Evolutionary conservation across 2,797 vertebrate species (phyloP).

Genomic region (Octomys mimax): DNA sequence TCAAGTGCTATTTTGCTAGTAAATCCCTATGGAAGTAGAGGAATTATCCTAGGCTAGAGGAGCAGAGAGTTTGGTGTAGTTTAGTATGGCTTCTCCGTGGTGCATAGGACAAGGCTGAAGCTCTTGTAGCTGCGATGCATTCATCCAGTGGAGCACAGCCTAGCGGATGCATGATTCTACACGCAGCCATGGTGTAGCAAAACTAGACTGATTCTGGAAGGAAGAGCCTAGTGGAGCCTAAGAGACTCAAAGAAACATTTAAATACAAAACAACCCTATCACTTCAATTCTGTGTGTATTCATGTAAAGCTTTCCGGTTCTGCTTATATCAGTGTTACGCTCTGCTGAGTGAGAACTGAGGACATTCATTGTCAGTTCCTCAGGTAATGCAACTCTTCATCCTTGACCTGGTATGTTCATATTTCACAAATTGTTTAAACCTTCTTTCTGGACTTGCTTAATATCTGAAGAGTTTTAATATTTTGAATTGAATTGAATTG

Average conservation of each 20-base stretch:
- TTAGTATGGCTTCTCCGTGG: not conserved
- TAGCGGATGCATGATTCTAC: not conserved
- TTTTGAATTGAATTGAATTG: not conserved
- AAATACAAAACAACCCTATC: not conserved
- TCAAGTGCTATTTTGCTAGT: not conserved
- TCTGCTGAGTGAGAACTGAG: not conserved
- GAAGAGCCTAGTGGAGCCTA: not conserved
- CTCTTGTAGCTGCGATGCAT: not conserved
- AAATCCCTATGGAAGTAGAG: not conserved
- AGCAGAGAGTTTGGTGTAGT: not conserved
- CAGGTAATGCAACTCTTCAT: not conserved
- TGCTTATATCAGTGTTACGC: not conserved
- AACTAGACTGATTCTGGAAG: not conserved
- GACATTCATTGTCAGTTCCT: not conserved
- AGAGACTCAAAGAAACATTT: not conserved
- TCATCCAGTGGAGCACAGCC: not conserved
- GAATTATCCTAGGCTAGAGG: not conserved
- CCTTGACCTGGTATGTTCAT: not conserved
- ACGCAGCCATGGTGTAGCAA: not conserved
- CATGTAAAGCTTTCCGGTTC: not conserved
- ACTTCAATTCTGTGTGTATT: not conserved
- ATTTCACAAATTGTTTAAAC: not conserved
- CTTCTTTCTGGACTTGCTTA: not conserved
- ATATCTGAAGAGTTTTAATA: not conserved
- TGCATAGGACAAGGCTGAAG: not conserved